Evolutionary conservation across 1,140 invertebrate species (phyloP), one percentile per base, ranked within the genome.

Genomic region (Orius insidiosus): DNA sequence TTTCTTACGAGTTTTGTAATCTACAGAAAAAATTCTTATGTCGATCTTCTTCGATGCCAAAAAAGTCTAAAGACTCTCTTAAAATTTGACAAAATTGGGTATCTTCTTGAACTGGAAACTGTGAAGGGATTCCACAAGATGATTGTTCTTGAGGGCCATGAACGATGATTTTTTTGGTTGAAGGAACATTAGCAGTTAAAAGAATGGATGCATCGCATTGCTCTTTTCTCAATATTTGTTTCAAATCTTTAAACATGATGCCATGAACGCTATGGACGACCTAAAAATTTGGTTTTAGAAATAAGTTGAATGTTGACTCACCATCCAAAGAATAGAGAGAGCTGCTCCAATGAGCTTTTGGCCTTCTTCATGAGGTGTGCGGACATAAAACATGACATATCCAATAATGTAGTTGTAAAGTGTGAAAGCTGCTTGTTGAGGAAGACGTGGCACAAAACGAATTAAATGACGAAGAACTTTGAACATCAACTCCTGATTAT

Each of bases 401-500:
- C 96, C 96, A 57, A 98, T 96, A 50, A 99, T 83, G 55, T 98
- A 98, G 70, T 99, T 99, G 62, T 98, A 96, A 0, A 99, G 63
- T n/a, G 89, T 85, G 65, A 96, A 97, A 1, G 95, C 95, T 5
- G 94, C 93, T 64, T 99, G 94, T 52, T 95, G 87, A 0, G 95
- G 95, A 31, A 98, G 62, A 47, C 87, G 78, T 3, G 86, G 85
- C 46, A 97, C 83, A 61, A 92, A 93, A 47, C 92, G 71, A 13
- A 99, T 85, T 1, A 98, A 66, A 57, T 95, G 90, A 4, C 94
- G 68, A 5, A 98, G 61, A 9, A 86, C 72, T 63, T 95, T 93
- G 57, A 98, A 85, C 78, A 98, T 89, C 45, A 90, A 74, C 56
- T 96, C 90, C 66, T 95, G 90, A 56, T 87, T 83, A 53, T 97